Evolutionary conservation across 2,797 vertebrate genomes (phyloP).

Genomic region (Tolypeutes matacus): DNA sequence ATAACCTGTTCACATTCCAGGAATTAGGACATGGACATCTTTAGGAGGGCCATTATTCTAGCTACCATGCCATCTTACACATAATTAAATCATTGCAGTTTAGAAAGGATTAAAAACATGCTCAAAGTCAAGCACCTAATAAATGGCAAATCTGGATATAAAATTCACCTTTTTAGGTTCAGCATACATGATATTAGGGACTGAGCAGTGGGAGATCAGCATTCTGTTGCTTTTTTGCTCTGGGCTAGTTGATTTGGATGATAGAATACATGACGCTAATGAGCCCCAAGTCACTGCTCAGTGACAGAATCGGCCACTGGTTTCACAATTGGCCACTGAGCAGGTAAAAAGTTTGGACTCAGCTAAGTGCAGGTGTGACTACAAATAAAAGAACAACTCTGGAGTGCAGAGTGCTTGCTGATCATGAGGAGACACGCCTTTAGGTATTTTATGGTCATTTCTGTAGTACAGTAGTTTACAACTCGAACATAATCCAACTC

Average conservation of each 20-base stretch:
- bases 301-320: neutral
- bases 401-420: neutral
- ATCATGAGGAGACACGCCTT: neutral
- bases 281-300: neutral
- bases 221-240: neutral
- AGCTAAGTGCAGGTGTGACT: neutral
- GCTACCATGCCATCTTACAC: neutral
- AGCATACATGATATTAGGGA: neutral
- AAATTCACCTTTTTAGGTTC: neutral
- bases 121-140: neutral
- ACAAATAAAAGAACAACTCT: neutral
- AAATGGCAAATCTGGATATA: neutral
- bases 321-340: neutral
- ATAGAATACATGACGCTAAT: neutral
- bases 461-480: neutral
- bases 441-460: neutral
- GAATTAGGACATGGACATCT: neutral
- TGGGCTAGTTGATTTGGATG: neutral
- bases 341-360: neutral
- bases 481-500: neutral
- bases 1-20: neutral
- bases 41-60: neutral
- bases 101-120: neutral
- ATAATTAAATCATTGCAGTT: neutral
- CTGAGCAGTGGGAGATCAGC: neutral